Conservation (phyloP, 2,113 vertebrate genomes). For the Hiodon tergisus region DNA sequence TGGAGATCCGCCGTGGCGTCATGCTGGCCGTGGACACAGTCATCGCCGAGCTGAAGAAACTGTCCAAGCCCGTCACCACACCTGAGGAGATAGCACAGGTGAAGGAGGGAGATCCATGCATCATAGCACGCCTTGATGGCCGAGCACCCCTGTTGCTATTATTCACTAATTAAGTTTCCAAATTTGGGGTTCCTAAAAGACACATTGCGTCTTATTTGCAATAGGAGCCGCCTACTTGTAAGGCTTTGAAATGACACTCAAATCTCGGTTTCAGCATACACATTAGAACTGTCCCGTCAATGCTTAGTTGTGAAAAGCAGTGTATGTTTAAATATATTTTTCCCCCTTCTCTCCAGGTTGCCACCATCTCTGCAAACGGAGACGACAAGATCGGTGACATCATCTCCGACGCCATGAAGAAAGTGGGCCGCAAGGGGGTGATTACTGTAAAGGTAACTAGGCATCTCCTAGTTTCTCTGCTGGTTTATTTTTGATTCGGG, state of each 20-base stretch:
- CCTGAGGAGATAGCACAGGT: conserved; percentile 98
- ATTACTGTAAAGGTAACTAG: conserved; percentile 89
- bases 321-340: background rate
- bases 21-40: conserved; percentile 87
- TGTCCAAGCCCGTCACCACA: conserved; percentile 93
- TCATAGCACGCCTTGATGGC: too few species aligned
- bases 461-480: background rate
- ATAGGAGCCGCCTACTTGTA: too few species aligned
- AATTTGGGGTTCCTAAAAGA: too few species aligned
- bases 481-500: too few species aligned
- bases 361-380: conserved; percentile 95
- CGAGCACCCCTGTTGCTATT: too few species aligned
- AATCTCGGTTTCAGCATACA: too few species aligned
- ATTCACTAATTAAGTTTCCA: too few species aligned
- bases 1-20: conserved; percentile 94
- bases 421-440: conserved; percentile 92
- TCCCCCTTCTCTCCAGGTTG: conserved; percentile 67
- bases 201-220: background rate
- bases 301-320: too few species aligned
- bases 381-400: conserved; percentile 88
- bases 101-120: conserved; percentile 9
- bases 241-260: too few species aligned
- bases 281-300: too few species aligned
- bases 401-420: conserved; percentile 97
- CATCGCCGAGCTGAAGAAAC: conserved; percentile 80